Conservation (phyloP, 2,797 vertebrate species). For the Gorsachius magnificus region DNA sequence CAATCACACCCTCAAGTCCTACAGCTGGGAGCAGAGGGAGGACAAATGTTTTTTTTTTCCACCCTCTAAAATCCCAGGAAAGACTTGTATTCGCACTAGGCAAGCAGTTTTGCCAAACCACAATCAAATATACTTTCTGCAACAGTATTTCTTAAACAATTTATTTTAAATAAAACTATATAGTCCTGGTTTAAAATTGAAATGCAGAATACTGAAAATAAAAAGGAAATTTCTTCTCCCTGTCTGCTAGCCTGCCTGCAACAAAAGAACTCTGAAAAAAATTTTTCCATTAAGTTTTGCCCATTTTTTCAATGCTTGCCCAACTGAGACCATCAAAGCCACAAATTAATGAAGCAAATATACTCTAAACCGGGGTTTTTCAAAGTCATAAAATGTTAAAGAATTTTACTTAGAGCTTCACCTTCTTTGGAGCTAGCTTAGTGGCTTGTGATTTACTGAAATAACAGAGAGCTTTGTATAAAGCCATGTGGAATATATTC, state of each 20-base stretch:
- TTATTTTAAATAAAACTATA: neutral
- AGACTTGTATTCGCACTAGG: neutral
- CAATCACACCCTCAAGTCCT: neutral
- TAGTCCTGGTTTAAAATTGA: neutral
- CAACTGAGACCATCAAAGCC: conserved; percentile 15
- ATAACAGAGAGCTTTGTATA: conserved; percentile 55
- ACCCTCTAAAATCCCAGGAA: neutral
- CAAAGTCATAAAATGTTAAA: conserved; percentile 46
- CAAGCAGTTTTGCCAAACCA: neutral
- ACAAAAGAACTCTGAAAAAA: neutral
- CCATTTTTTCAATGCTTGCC: conserved; percentile 14
- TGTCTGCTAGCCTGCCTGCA: neutral
- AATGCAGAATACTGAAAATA: neutral
- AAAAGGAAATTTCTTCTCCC: neutral
- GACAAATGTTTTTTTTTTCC: neutral
- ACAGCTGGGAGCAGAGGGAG: neutral
- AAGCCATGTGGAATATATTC: conserved; percentile 59
- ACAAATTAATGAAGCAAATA: conserved; percentile 42
- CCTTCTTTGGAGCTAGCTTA: conserved; percentile 48
- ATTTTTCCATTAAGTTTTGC: neutral
- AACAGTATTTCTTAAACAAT: neutral
- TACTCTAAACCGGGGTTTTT: conserved; percentile 24
- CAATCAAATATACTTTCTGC: neutral
- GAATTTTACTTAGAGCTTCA: conserved; percentile 45
- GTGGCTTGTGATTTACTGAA: conserved; percentile 54